These are phyloP conservation scores for Eurytoma adleriae DNA, from an alignment of 2,888 invertebrate genomes.

Conservation along the genomic window DNA sequence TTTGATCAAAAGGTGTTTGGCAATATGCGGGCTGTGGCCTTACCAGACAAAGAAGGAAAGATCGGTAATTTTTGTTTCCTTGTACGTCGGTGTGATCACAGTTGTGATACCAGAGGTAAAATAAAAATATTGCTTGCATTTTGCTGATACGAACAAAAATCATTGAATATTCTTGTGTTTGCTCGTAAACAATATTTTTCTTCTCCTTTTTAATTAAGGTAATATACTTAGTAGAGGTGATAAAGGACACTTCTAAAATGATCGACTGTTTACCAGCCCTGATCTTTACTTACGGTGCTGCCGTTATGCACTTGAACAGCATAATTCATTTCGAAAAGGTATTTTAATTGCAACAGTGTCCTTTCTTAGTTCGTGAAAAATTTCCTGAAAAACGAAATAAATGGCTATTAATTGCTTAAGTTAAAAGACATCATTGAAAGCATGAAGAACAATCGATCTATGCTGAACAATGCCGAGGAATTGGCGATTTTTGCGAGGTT, in stretches of 20 bases:
- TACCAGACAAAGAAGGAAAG: slow-evolving; percentile 25
- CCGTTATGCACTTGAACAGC: slow-evolving; percentile 10
- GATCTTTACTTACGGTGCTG: slow-evolving; percentile 19
- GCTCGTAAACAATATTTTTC: neutral
- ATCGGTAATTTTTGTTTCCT: neutral
- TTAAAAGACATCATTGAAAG: slow-evolving; percentile 18
- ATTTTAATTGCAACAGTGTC: neutral
- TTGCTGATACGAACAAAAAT: neutral
- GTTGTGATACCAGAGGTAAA: slow-evolving; percentile 41
- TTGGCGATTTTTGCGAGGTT: slow-evolving; percentile 1
- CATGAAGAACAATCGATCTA: slow-evolving; percentile 18
- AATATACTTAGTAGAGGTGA: slow-evolving; percentile 34
- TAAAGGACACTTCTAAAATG: slow-evolving; percentile 20
- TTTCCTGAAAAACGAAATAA: neutral
- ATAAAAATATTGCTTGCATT: neutral
- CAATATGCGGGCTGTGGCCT: slow-evolving; percentile 41
- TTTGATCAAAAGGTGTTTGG: slow-evolving; percentile 28
- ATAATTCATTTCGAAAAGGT: slow-evolving; percentile 7
- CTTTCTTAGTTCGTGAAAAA: neutral
- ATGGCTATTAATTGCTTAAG: slow-evolving; percentile 11
- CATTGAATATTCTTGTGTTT: neutral
- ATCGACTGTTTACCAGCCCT: slow-evolving; percentile 40
- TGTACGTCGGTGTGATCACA: neutral
- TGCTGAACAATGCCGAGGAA: slow-evolving; percentile 15
- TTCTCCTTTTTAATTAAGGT: slow-evolving; percentile 20